These are phyloP conservation scores for Solea solea DNA, from an alignment of 2,113 vertebrate genomes.

Conservation along the genomic window DNA sequence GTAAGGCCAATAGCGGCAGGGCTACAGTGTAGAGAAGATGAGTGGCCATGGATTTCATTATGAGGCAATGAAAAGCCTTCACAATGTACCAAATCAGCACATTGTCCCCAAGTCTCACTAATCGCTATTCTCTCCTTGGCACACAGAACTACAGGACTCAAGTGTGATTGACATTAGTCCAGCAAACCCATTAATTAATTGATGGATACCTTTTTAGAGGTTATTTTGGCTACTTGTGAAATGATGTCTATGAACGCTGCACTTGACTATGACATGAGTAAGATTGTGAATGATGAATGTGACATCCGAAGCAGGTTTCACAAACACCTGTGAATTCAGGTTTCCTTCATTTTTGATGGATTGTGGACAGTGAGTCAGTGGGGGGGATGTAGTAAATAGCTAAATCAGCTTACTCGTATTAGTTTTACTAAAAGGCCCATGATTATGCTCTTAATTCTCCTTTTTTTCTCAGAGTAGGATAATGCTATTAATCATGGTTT, in stretches of 20 bases:
- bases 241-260: slow-evolving; percentile 31
- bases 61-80: slow-evolving; percentile 22
- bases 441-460: neutral
- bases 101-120: slow-evolving; percentile 40
- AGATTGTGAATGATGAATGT: slow-evolving; percentile 28
- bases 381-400: slow-evolving; percentile 1
- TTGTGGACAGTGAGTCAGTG: neutral
- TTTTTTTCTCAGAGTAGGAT: neutral
- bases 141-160: slow-evolving; percentile 26
- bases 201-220: slow-evolving; percentile 24
- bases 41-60: slow-evolving; percentile 27
- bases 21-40: slow-evolving; percentile 9
- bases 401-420: neutral
- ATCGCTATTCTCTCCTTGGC: slow-evolving; percentile 48
- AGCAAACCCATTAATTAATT: slow-evolving; percentile 58
- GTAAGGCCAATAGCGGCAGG: slow-evolving; percentile 21
- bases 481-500: neutral
- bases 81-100: slow-evolving; percentile 50
- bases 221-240: slow-evolving; percentile 26
- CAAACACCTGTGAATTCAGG: neutral
- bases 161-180: slow-evolving; percentile 51
- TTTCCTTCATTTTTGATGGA: slow-evolving; percentile 8
- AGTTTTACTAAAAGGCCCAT: neutral
- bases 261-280: slow-evolving; percentile 11
- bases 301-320: slow-evolving; percentile 1